These are phyloP conservation scores for Elaphurus davidianus DNA, from an alignment of 2,113 vertebrate genomes.

Conservation along the genomic window DNA sequence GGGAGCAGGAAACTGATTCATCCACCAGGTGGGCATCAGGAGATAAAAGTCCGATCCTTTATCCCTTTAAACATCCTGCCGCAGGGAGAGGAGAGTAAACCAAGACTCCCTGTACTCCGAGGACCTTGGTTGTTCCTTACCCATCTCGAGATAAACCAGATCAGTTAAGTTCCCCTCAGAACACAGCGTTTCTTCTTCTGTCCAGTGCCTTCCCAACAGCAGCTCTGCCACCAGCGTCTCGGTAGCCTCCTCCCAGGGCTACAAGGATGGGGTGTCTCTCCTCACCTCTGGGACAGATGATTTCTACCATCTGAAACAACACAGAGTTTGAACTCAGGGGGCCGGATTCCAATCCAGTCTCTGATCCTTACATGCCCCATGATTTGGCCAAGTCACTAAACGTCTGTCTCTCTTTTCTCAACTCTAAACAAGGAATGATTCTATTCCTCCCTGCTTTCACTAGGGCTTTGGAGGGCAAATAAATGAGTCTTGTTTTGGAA, in stretches of 20 bases:
- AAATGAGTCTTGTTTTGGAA: background rate
- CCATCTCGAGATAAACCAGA: conserved; percentile 63
- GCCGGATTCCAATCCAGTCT: background rate
- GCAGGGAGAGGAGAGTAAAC: conserved; percentile 72
- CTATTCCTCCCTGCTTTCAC: background rate
- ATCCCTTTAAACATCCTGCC: conserved; percentile 76
- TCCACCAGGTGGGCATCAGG: conserved; percentile 74
- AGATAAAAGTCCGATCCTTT: conserved; percentile 56
- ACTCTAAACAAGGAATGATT: background rate
- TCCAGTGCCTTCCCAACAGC: background rate
- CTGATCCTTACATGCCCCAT: background rate
- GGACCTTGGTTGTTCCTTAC: conserved; percentile 50
- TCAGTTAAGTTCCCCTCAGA: conserved; percentile 69
- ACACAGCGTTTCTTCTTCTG: conserved; percentile 28
- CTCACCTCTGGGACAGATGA: background rate
- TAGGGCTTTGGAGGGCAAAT: background rate
- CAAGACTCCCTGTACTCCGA: conserved; percentile 42
- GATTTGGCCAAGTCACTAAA: background rate
- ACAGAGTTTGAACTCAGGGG: background rate
- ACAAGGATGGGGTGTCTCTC: background rate
- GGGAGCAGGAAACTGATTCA: conserved; percentile 71
- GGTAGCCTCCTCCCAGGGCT: background rate
- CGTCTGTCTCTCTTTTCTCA: background rate
- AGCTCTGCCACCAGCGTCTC: background rate
- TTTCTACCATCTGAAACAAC: background rate